Percentiles rank a stretch among this genome's conserved stretches.
These are phyloP conservation scores for Pandemis cinnamomeana DNA, from an alignment of 2,888 invertebrate genomes.

Conservation along the genomic window DNA sequence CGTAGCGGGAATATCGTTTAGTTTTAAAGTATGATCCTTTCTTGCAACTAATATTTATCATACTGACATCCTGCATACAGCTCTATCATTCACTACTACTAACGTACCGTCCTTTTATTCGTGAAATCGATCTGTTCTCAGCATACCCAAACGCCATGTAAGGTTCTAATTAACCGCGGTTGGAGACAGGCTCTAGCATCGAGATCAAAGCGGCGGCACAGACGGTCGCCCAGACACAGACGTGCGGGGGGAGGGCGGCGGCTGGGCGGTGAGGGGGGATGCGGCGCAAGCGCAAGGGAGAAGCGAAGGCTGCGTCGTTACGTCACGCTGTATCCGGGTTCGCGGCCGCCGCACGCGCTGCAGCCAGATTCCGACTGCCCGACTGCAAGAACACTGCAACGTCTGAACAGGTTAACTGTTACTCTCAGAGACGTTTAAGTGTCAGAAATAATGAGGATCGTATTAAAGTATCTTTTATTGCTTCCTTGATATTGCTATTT, in stretches of 20 bases:
- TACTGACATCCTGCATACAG: neutral
- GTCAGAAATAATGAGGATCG: neutral
- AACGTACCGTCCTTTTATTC: neutral
- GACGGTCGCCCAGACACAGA: slow-evolving; percentile 74
- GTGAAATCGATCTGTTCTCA: slow-evolving; percentile 5
- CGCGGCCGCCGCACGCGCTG: slow-evolving; percentile 78
- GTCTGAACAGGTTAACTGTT: neutral
- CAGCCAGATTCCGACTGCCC: slow-evolving; percentile 35
- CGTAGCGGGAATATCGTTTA: no score
- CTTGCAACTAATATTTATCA: no score
- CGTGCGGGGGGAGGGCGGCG: slow-evolving; percentile 53
- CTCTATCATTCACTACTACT: neutral
- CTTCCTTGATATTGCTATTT: no score
- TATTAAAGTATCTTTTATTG: neutral
- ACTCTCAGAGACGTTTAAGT: neutral
- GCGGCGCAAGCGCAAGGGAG: slow-evolving; percentile 50
- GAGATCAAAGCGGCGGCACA: slow-evolving; percentile 67
- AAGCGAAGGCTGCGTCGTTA: slow-evolving; percentile 74
- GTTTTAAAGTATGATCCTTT: no score
- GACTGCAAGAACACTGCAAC: slow-evolving; percentile 29
- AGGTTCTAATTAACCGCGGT: slow-evolving; percentile 41
- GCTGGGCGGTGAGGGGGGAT: slow-evolving; percentile 45
- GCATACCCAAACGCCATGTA: slow-evolving; percentile 34
- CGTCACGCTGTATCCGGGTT: slow-evolving; percentile 82
- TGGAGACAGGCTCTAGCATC: slow-evolving; percentile 43